phyloP scores from a whole-genome alignment of 2,888 invertebrate species.

The Ichneumoninae sp. region DNA sequence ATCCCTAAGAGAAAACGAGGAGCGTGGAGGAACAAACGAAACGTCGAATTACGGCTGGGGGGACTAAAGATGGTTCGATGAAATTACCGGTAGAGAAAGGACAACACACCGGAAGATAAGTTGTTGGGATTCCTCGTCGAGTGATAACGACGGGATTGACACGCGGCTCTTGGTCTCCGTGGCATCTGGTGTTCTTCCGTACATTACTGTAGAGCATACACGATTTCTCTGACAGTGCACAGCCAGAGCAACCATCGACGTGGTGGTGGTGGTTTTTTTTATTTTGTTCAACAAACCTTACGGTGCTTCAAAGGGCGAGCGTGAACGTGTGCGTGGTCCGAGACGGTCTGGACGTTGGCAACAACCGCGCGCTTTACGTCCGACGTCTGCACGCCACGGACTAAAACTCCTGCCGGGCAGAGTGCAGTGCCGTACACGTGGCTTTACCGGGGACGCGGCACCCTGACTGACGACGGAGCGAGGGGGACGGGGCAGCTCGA shows the following conservation, averaged over 20 bases:
- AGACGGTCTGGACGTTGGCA: conserved; percentile 44
- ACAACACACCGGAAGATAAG: conserved; percentile 30
- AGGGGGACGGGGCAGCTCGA: conserved; percentile 42
- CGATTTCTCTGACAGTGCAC: background rate
- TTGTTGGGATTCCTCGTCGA: conserved; percentile 25
- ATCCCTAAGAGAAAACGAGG: background rate
- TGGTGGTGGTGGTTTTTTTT: background rate
- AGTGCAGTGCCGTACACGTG: conserved; percentile 74
- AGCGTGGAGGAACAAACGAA: background rate
- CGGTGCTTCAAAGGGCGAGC: conserved; percentile 6
- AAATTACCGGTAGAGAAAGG: background rate
- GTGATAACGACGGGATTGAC: conserved; percentile 21
- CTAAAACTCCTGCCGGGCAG: conserved; percentile 47
- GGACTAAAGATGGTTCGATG: background rate
- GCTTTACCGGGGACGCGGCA: conserved; percentile 65
- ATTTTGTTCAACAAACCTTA: background rate
- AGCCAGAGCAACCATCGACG: background rate
- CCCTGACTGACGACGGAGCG: conserved; percentile 62
- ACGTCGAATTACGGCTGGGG: background rate
- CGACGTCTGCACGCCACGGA: conserved; percentile 49
- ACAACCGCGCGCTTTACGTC: conserved; percentile 41
- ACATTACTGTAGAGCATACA: background rate
- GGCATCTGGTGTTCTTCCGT: background rate
- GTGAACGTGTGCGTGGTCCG: conserved; percentile 24
- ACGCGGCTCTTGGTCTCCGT: conserved; percentile 25